phyloP scores from a whole-genome alignment of 2,888 invertebrate species.

The Andrena bicolor region DNA sequence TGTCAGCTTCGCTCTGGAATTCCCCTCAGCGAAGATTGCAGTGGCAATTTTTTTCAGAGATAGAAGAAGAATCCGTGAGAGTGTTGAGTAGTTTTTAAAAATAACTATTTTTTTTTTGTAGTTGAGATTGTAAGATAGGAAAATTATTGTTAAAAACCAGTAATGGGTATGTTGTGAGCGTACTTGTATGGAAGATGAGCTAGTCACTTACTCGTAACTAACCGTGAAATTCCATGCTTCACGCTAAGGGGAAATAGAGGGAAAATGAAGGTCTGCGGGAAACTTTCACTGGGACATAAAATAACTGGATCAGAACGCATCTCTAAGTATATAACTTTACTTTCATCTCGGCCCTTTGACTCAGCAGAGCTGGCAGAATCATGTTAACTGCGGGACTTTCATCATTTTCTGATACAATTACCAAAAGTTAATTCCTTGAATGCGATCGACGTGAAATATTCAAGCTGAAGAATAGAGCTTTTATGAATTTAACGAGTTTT shows the following conservation, averaged over 20 bases:
- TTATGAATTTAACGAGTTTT: too few relatives aligned
- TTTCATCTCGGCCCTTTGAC: background rate
- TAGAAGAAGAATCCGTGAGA: too few relatives aligned
- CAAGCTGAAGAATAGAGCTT: too few relatives aligned
- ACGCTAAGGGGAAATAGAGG: background rate
- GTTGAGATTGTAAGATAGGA: background rate
- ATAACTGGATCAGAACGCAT: background rate
- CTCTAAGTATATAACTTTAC: background rate
- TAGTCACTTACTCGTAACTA: background rate
- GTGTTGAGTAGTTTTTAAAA: too few relatives aligned
- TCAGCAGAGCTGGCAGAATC: background rate
- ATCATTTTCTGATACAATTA: background rate
- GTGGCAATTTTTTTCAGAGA: too few relatives aligned
- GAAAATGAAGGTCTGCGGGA: background rate
- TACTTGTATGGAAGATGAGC: background rate
- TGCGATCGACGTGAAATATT: background rate
- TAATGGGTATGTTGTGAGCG: background rate
- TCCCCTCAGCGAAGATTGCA: too few relatives aligned
- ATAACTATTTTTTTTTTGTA: too few relatives aligned
- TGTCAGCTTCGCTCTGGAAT: too few relatives aligned
- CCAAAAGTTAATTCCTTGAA: background rate
- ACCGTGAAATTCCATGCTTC: background rate
- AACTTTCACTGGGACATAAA: constrained; percentile 4
- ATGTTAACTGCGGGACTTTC: background rate
- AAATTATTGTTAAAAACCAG: background rate